Base-by-base conservation (phyloP, 2,113 vertebrate genomes). In the Ceyx melanurus region DNA sequence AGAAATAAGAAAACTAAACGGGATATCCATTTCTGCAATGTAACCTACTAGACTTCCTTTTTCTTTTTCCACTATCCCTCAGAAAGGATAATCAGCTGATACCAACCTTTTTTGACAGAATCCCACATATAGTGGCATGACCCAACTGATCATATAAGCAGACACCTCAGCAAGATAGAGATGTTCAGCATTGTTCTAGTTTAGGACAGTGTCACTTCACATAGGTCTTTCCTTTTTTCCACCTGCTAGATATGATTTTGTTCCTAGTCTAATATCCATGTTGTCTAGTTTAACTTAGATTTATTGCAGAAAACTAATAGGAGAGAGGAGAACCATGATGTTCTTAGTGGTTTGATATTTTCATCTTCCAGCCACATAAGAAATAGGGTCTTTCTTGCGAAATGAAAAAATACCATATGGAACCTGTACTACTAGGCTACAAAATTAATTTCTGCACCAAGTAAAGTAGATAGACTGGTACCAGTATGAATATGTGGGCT, bases 1-100 rank as follows among this genome's bases (percentile, higher is more conserved):
- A 86, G 71, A 92, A 93, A 57, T 54, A 89, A 92, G 68, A 88
- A 97, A 82, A 83, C 37, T 61, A 92, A 97, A 86, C 73, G 93
- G 97, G 97, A 96, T 96, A 93, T 92, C 87, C 81, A 37, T 90
- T 96, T 98, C 90, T 89, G 90, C 72, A 60, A 6, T 64, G 70
- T 94, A 96, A 96, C 82, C 86, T 93, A 29, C 65, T 93, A 40
- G 13, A 20, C 82, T 62, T 40, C 43, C 23, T 92, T 89, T 78
- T 62, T 66, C 62, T 66, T 85, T 61, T 57, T 6, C 17, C 9
- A 58, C 51, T 83, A 31, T 56, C 40, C 21, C 19, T 64, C 61
- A 57, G 33, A 68, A 82, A 88, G 33, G 75, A 85, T 88, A 71
- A 85, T 80, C 65, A 74, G 40, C 42, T 78, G 81, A 70, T 46